A percentile compares a stretch with the other conserved stretches of the same genome.
Evolutionary conservation across 2,888 invertebrate genomes (phyloP).

Genomic region (Drosophila niveifrons): DNA sequence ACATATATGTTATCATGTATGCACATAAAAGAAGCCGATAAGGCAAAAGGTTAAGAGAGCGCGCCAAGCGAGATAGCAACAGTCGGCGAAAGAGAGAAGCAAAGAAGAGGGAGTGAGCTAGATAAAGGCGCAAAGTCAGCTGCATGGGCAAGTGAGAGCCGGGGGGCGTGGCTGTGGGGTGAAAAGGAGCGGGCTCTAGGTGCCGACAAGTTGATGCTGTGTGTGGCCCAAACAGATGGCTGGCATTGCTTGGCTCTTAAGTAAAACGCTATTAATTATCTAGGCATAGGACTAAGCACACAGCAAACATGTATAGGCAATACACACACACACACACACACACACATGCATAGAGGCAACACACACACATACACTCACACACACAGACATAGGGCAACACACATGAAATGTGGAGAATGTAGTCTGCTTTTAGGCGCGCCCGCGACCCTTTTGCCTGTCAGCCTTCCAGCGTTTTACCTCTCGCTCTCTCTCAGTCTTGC

Average conservation of each 20-base stretch:
- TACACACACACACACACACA: slow-evolving; percentile 25
- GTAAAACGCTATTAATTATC: slow-evolving; percentile 81
- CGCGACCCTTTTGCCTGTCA: slow-evolving; percentile 40
- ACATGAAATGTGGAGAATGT: slow-evolving; percentile 19
- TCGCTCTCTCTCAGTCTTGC: slow-evolving; percentile 16
- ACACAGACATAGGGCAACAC: slow-evolving; percentile 20
- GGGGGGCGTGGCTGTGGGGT: neutral
- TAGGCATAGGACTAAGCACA: slow-evolving; percentile 48
- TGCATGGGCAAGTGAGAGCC: neutral
- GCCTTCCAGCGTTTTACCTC: neutral
- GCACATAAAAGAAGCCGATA: slow-evolving; percentile 59
- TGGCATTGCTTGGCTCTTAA: slow-evolving; percentile 77
- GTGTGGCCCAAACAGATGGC: slow-evolving; percentile 60
- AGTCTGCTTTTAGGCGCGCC: slow-evolving; percentile 49
- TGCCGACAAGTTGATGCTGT: slow-evolving; percentile 53
- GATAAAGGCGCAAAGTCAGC: slow-evolving; percentile 22
- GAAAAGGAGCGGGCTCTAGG: slow-evolving; percentile 30
- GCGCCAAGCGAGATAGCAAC: slow-evolving; percentile 15
- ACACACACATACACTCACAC: slow-evolving; percentile 20
- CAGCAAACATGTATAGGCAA: slow-evolving; percentile 5
- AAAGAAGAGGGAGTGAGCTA: neutral
- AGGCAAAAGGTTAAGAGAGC: slow-evolving; percentile 74
- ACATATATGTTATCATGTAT: slow-evolving; percentile 2
- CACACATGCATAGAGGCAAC: slow-evolving; percentile 6
- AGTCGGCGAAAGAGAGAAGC: neutral